Percentiles rank a stretch among this genome's conserved stretches.
phyloP scores from a whole-genome alignment of 2,113 vertebrate species.

The Pterocles burchelli region DNA sequence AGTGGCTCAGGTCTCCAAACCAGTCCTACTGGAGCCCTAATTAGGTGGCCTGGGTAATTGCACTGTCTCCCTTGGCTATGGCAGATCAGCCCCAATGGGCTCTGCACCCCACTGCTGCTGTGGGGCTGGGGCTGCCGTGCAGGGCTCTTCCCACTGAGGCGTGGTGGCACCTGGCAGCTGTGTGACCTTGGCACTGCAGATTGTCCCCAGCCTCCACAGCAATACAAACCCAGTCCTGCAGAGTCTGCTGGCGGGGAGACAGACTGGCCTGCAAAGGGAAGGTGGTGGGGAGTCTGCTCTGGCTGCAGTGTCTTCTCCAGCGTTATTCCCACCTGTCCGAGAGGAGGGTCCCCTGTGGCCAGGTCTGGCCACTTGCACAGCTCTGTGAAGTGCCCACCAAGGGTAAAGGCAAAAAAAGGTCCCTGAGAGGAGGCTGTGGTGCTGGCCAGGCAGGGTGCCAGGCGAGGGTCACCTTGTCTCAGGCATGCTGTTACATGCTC shows the following conservation, averaged over 20 bases:
- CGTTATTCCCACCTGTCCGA: accelerated
- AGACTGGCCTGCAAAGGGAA: background rate
- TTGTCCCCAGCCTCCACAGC: background rate
- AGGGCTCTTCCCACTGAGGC: background rate
- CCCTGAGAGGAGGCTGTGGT: background rate
- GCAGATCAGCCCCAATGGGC: background rate
- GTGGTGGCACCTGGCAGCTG: accelerated
- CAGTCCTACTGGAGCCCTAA: background rate
- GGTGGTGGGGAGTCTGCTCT: background rate
- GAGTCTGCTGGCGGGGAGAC: background rate
- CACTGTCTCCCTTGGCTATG: background rate
- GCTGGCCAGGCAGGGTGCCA: background rate
- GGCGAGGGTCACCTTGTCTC: background rate
- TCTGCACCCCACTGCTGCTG: background rate
- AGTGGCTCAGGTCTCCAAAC: background rate
- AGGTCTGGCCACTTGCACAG: background rate
- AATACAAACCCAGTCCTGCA: background rate
- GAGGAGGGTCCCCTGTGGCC: background rate
- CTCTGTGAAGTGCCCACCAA: background rate
- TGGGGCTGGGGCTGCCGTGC: background rate
- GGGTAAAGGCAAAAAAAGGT: background rate
- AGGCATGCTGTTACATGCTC: accelerated
- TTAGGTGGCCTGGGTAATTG: background rate
- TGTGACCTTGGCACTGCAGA: background rate
- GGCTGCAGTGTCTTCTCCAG: background rate